Evolutionary conservation across 2,888 invertebrate species (phyloP), one percentile per base, ranked within the genome.

Genomic region (Athetis lepigone): DNA sequence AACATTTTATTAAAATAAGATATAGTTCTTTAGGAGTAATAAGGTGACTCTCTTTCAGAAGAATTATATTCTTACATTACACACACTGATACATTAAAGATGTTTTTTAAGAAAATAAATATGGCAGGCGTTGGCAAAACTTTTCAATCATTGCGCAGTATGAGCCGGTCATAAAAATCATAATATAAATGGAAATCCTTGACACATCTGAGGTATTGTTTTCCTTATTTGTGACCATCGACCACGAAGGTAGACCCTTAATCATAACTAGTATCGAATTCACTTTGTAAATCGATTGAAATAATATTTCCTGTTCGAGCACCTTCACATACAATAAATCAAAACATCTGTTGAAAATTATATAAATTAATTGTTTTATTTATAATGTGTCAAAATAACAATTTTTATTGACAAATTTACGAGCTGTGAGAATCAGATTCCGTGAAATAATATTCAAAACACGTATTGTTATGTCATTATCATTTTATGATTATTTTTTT

Each of bases 201-300:
- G 91, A 85, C 85, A 86, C 81, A 81, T 87, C 79, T 84, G 80
- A 81, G 74, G 77, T 80, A 82, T 82, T 83, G 84, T 90, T 92
- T 93, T 92, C 92, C 92, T 93, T 86, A 83, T 92, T 86, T 79
- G 82, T 86, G 84, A 81, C 79, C 80, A 83, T 85, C 75, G 88
- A 69, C 88, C 89, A 82, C 89, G 88, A 88, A 78, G 77, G 74
- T 67, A 83, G 83, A 81, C 83, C 85, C 88, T 87, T 80, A 66
- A 82, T 83, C 80, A 86, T 84, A 82, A 75, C 77, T 81, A 80
- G 79, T 78, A 77, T 80, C 55, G 66, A 84, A 81, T 77, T 74
- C 62, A 61, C 79, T 70, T 71, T 56, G 68, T 74, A 66, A 52
- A 59, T 42, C 64, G 62, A 63, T 70, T 68, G 50, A 55, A 50